Percentiles rank a stretch among this genome's conserved stretches.
phyloP scores from a whole-genome alignment of 2,113 vertebrate species.

The Myotis brandtii region DNA sequence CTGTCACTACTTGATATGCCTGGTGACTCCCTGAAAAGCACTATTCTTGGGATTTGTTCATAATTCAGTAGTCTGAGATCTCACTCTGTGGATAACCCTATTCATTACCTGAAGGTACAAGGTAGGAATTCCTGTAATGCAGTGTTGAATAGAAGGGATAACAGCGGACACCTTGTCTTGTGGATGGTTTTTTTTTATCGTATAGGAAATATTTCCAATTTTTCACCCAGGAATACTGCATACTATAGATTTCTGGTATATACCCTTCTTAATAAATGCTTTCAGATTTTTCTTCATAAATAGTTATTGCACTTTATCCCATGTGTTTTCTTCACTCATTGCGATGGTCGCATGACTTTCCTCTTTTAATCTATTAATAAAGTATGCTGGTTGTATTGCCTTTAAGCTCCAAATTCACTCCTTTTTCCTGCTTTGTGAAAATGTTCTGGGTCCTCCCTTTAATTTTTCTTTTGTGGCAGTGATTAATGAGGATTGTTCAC shows the following conservation, averaged over 20 bases:
- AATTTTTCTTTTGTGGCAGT: not conserved
- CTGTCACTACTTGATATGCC: not conserved
- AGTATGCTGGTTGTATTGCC: not conserved
- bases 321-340: not conserved
- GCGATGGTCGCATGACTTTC: not conserved
- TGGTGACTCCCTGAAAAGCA: not conserved
- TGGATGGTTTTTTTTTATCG: not conserved
- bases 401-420: not conserved
- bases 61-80: not conserved
- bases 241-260: not conserved
- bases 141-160: not conserved
- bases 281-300: not conserved
- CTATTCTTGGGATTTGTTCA: not conserved
- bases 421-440: not conserved
- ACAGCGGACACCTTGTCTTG: not conserved
- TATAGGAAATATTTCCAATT: not conserved
- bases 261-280: not conserved
- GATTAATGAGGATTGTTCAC: not conserved
- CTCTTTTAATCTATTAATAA: not conserved
- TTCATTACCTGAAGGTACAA: not conserved
- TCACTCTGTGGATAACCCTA: not conserved
- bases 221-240: not conserved
- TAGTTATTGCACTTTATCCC: not conserved
- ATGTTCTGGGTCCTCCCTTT: not conserved
- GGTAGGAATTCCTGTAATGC: not conserved